phyloP scores from a whole-genome alignment of 2,113 vertebrate genomes.

The Eulemur macaco region DNA sequence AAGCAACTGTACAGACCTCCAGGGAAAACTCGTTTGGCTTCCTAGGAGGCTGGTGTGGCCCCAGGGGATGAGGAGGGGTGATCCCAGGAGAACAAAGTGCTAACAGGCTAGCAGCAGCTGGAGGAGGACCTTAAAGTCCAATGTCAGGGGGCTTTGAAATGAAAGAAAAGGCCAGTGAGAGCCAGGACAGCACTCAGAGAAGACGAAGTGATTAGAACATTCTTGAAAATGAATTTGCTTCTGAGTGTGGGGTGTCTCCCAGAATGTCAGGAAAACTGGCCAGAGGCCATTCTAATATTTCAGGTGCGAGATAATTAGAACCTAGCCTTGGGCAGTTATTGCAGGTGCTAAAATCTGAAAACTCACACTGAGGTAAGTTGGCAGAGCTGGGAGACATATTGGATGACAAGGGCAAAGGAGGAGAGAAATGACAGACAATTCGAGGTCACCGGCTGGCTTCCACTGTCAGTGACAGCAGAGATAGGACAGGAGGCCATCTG shows the following conservation, averaged over 20 bases:
- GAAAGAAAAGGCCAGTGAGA: not conserved
- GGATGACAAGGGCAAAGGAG: not conserved
- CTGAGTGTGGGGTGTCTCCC: not conserved
- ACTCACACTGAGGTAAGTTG: not conserved
- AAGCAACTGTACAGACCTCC: not conserved
- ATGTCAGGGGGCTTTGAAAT: not conserved
- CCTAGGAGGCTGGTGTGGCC: accelerated
- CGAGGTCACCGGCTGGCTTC: not conserved
- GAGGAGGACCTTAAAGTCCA: not conserved
- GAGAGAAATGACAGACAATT: not conserved
- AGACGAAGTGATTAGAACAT: not conserved
- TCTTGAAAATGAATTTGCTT: not conserved
- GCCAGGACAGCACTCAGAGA: not conserved
- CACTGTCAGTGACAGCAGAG: not conserved
- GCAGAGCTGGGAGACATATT: not conserved
- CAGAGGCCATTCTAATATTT: not conserved
- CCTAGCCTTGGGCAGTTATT: not conserved
- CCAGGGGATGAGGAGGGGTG: not conserved
- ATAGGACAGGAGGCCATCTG: not conserved
- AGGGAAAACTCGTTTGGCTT: not conserved
- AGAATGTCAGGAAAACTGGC: not conserved
- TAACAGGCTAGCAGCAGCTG: not conserved
- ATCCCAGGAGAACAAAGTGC: not conserved
- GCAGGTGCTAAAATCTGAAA: not conserved
- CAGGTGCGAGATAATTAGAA: not conserved